A percentile compares a stretch with the other conserved stretches of the same genome.
Conservation (phyloP, 37 sponge, comb jelly and placozoan species). For the Theonella swinhoei region DNA sequence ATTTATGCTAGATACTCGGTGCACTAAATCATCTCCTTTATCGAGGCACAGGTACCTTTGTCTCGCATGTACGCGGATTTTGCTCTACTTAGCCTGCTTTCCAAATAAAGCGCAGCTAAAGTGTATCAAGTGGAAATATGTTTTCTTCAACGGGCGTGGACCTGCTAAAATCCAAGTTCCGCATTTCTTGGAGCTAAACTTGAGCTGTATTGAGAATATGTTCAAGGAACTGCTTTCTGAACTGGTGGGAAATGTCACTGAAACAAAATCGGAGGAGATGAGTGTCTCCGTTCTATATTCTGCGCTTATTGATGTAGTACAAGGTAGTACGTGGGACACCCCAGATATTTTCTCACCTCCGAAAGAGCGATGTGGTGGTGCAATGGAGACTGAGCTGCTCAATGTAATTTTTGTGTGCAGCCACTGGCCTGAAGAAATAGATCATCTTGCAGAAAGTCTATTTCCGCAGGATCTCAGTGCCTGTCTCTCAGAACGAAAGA, state of each 20-base stretch:
- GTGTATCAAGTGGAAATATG: slow-evolving; percentile 45
- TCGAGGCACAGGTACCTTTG: not conserved
- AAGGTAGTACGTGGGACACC: slow-evolving; percentile 66
- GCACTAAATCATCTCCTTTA: not conserved
- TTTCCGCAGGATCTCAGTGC: too few species aligned
- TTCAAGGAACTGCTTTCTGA: not conserved
- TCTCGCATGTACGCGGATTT: slow-evolving; percentile 38
- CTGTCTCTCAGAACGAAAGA: too few species aligned
- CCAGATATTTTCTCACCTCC: slow-evolving; percentile 65
- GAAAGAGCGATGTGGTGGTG: too few species aligned
- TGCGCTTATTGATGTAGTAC: slow-evolving; percentile 41
- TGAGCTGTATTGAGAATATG: slow-evolving; percentile 30
- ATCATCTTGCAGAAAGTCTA: too few species aligned
- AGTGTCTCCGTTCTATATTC: slow-evolving; percentile 18
- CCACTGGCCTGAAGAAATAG: too few species aligned
- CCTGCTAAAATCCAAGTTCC: not conserved
- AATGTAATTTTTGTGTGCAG: too few species aligned
- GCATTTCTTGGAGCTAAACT: slow-evolving; percentile 34
- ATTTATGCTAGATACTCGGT: slow-evolving; percentile 38
- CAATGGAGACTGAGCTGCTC: too few species aligned
- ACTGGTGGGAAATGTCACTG: not conserved
- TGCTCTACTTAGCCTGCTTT: slow-evolving; percentile 25
- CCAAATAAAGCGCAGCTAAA: slow-evolving; percentile 30
- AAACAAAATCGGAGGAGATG: not conserved
- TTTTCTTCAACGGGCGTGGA: slow-evolving; percentile 17